phyloP scores from a whole-genome alignment of 2,113 vertebrate species.

The Cygnus atratus region DNA sequence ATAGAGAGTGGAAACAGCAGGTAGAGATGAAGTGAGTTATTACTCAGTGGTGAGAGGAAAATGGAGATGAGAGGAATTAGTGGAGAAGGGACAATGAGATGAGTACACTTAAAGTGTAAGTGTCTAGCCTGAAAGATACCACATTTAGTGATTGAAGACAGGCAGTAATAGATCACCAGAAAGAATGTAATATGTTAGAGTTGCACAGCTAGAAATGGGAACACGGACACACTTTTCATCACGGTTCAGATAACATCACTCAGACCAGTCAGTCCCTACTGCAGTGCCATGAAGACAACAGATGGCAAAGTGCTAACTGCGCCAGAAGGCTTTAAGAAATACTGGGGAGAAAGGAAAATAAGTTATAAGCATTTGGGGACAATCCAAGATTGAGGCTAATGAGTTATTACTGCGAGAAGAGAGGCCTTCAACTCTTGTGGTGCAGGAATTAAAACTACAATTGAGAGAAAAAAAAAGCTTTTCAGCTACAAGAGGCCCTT shows the following conservation, averaged over 20 bases:
- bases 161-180: constrained; percentile 13
- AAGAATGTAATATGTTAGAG: neutral
- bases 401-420: neutral
- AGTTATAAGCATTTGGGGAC: neutral
- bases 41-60: neutral
- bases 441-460: neutral
- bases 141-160: constrained; percentile 22
- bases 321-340: constrained; percentile 30
- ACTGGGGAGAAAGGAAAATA: neutral
- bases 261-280: neutral
- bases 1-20: neutral
- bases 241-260: constrained; percentile 31
- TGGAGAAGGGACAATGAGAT: neutral
- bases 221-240: neutral
- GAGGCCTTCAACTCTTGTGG: neutral
- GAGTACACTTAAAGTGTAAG: neutral
- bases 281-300: neutral
- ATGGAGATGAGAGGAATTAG: neutral
- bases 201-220: neutral
- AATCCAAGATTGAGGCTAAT: neutral
- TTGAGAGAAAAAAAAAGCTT: neutral
- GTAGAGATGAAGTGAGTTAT: constrained; percentile 9
- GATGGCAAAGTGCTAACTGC: constrained; percentile 45
- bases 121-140: constrained; percentile 30
- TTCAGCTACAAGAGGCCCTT: neutral